Evolutionary conservation across 2,888 invertebrate species (phyloP).

Genomic region (Shargacucullia verbasci): DNA sequence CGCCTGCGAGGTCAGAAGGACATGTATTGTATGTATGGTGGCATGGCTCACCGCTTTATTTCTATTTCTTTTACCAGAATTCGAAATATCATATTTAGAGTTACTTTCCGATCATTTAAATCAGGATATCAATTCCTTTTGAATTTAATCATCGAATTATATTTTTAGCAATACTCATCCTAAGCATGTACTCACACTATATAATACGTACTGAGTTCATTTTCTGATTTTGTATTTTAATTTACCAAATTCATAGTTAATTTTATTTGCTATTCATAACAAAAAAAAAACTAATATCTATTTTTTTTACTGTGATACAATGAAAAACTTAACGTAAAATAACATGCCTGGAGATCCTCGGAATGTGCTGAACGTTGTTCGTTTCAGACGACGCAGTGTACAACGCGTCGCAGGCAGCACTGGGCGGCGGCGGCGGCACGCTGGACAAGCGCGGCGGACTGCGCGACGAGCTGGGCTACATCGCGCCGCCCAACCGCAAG

Average conservation of each 20-base stretch:
- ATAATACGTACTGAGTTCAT: slow-evolving; percentile 12
- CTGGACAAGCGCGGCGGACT: slow-evolving; percentile 94
- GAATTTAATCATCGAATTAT: too few species aligned
- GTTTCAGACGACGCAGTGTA: slow-evolving; percentile 96
- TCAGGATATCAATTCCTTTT: too few species aligned
- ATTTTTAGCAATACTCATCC: slow-evolving; percentile 23
- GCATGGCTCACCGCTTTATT: slow-evolving; percentile 80
- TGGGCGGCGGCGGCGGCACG: slow-evolving; percentile 91
- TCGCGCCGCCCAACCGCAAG: slow-evolving; percentile 97
- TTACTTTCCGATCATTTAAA: slow-evolving; percentile 19
- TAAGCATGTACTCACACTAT: slow-evolving; percentile 43
- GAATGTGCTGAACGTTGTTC: too few species aligned
- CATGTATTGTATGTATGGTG: slow-evolving; percentile 92
- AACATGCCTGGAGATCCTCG: too few species aligned
- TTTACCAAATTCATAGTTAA: slow-evolving; percentile 63
- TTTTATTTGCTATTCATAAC: slow-evolving; percentile 65
- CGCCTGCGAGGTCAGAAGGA: slow-evolving; percentile 95
- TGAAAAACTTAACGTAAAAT: background rate
- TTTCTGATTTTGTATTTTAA: slow-evolving; percentile 45
- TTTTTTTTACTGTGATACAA: slow-evolving; percentile 21
- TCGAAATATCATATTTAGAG: slow-evolving; percentile 12
- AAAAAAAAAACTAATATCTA: slow-evolving; percentile 19
- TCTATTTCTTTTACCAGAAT: slow-evolving; percentile 52
- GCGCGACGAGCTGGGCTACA: slow-evolving; percentile 96
- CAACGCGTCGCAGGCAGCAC: slow-evolving; percentile 93